phyloP scores from a whole-genome alignment of 2,113 vertebrate species.

The Pterocles gutturalis region DNA sequence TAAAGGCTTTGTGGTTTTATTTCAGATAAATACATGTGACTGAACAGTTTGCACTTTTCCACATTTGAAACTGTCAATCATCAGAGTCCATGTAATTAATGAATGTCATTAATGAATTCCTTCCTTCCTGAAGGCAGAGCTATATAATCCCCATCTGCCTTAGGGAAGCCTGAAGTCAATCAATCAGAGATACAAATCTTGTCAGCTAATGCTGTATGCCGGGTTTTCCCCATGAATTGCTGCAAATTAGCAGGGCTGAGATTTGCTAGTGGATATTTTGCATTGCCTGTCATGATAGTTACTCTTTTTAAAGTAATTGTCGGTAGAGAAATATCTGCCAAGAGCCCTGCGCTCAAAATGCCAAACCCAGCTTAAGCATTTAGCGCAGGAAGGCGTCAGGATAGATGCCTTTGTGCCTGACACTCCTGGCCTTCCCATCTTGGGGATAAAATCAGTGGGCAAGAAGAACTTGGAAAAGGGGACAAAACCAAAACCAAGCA shows the following conservation, averaged over 20 bases:
- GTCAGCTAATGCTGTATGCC: background rate
- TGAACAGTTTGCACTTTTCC: background rate
- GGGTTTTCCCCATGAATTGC: background rate
- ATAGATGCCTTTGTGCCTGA: fast-evolving
- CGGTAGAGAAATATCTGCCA: background rate
- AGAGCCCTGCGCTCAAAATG: background rate
- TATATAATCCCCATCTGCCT: background rate
- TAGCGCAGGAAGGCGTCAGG: background rate
- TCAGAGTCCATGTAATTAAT: background rate
- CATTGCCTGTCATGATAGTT: background rate
- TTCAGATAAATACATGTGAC: background rate
- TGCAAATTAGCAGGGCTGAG: background rate
- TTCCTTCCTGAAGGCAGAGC: background rate
- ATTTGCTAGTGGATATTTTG: background rate
- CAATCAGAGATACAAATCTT: background rate
- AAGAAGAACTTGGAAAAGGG: background rate
- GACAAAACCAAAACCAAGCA: background rate
- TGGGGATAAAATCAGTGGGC: background rate
- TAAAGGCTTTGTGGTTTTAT: background rate
- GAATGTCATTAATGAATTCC: background rate
- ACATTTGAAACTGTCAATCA: background rate
- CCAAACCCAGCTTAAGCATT: background rate
- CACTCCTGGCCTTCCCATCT: fast-evolving
- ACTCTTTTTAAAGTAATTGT: background rate
- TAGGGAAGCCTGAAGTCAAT: background rate